phyloP scores from a whole-genome alignment of 37 sponge, comb jelly and placozoan genomes.

The Geodia barretti region DNA sequence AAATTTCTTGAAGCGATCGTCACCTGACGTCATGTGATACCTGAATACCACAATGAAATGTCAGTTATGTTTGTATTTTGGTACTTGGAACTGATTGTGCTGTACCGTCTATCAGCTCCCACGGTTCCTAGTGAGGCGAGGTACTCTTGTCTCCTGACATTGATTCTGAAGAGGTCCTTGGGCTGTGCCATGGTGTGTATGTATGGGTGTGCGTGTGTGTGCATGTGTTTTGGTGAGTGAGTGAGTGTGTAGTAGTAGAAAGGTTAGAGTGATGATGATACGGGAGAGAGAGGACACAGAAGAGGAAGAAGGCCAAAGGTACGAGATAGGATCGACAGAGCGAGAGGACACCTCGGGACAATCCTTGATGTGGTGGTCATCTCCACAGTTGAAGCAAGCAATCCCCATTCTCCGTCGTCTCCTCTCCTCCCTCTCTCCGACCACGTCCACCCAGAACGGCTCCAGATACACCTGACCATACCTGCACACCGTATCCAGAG shows the following conservation, averaged over 20 bases:
- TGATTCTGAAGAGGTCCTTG: conserved; percentile 1
- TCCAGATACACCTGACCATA: conserved; percentile 48
- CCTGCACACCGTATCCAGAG: conserved; percentile 1
- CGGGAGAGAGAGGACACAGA: not conserved
- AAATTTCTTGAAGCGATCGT: conserved; percentile 49
- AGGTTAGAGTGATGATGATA: not conserved
- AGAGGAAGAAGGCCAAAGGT: not conserved
- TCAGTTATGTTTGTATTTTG: too few relatives aligned
- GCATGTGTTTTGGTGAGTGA: not conserved
- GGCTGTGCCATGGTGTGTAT: too few relatives aligned
- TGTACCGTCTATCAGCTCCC: conserved; percentile 23
- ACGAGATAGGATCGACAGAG: not conserved
- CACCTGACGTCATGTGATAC: conserved; percentile 26
- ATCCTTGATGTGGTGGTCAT: conserved; percentile 62
- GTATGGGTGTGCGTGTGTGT: too few relatives aligned
- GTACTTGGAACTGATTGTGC: too few relatives aligned
- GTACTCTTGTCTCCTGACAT: not conserved
- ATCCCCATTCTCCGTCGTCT: conserved; percentile 32
- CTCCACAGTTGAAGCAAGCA: conserved; percentile 75
- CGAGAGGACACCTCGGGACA: conserved; percentile 43
- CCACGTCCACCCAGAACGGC: conserved; percentile 44
- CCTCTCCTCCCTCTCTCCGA: conserved; percentile 23
- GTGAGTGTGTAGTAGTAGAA: conserved; percentile 1
- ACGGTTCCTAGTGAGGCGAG: not conserved
- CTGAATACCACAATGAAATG: too few relatives aligned